phyloP scores from a whole-genome alignment of 1,140 invertebrate species.

The Pygmarrhopalites habei region DNA sequence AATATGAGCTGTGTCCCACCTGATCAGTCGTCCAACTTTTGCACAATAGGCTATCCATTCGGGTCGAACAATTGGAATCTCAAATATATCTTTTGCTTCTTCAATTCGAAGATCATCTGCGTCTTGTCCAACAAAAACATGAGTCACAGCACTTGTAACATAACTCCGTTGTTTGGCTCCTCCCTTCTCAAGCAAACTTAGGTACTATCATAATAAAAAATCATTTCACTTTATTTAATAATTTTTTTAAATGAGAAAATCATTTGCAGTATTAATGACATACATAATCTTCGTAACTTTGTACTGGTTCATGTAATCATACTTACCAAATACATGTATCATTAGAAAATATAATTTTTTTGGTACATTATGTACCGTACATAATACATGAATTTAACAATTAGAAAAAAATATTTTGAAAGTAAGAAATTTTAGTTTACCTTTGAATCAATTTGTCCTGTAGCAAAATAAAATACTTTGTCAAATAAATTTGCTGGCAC shows the following conservation, averaged over 20 bases:
- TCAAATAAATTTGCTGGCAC: constrained; percentile 21
- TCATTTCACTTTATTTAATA: neutral
- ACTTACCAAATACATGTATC: too few species aligned
- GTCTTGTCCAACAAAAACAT: constrained; percentile 75
- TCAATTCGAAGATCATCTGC: constrained; percentile 67
- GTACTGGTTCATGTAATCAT: too few species aligned
- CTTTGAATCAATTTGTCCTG: constrained; percentile 26
- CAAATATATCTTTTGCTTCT: constrained; percentile 82
- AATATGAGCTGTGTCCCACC: constrained; percentile 46
- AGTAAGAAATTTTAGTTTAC: constrained; percentile 7
- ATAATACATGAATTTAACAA: neutral
- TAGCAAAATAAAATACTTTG: constrained; percentile 16
- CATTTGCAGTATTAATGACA: neutral
- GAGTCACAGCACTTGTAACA: constrained; percentile 78
- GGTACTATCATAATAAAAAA: constrained; percentile 2
- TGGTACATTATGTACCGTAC: too few species aligned
- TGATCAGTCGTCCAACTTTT: constrained; percentile 56
- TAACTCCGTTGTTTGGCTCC: constrained; percentile 77
- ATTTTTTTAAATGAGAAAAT: neutral
- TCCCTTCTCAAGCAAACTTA: constrained; percentile 52
- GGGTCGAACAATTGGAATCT: constrained; percentile 69
- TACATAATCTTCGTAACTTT: too few species aligned
- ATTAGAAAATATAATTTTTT: too few species aligned
- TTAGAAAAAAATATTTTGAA: neutral
- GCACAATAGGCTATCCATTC: constrained; percentile 72